phyloP scores from a whole-genome alignment of 2,113 vertebrate genomes.

The Mellivora capensis region DNA sequence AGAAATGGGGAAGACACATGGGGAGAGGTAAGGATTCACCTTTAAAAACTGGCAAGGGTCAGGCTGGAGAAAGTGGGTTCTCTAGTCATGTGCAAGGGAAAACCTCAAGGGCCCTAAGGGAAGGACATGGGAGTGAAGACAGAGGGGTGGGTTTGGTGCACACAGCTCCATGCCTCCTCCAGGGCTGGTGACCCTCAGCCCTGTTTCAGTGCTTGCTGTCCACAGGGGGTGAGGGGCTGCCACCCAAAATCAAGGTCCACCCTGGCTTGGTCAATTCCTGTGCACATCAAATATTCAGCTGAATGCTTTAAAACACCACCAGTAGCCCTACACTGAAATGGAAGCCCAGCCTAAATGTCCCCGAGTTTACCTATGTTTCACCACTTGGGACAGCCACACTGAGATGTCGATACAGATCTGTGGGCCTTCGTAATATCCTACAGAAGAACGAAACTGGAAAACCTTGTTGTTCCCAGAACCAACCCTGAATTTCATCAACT shows the following conservation, averaged over 20 bases:
- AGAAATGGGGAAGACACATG: not conserved
- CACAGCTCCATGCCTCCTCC: rapidly evolving
- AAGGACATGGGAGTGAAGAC: rapidly evolving
- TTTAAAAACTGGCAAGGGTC: not conserved
- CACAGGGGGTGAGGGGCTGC: rapidly evolving
- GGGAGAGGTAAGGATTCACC: not conserved
- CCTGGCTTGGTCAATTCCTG: not conserved
- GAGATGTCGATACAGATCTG: no score
- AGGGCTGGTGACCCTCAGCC: rapidly evolving
- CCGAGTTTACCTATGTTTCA: no score
- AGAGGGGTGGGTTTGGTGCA: rapidly evolving
- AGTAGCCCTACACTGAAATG: not conserved
- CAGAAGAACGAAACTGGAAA: not conserved
- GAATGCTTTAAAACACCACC: not conserved
- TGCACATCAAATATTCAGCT: not conserved
- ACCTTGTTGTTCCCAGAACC: not conserved
- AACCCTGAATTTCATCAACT: not conserved
- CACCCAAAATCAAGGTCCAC: not conserved
- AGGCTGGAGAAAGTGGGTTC: not conserved
- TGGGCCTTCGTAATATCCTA: not conserved
- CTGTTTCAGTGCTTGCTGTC: rapidly evolving
- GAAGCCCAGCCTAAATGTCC: not conserved
- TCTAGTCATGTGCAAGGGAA: not conserved
- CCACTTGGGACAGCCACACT: rapidly evolving
- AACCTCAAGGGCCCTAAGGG: not conserved